These are phyloP conservation scores for Crocallis elinguaria DNA, from an alignment of 2,888 invertebrate genomes.

Conservation along the genomic window DNA sequence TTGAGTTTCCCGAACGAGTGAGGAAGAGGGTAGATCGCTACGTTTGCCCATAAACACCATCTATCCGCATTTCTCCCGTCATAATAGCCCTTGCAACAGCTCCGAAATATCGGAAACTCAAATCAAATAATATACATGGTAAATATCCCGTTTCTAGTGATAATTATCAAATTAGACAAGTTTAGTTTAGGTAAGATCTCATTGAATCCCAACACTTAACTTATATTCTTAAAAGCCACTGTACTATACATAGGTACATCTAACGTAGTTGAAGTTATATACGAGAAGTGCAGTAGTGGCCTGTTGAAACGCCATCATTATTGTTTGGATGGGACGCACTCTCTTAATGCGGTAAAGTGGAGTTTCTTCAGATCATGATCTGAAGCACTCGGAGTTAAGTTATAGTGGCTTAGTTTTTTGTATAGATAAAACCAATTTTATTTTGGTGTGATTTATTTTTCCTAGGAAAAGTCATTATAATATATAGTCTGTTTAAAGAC, in stretches of 20 bases:
- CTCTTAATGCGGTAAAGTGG: too few relatives aligned
- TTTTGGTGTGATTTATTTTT: constrained; percentile 66
- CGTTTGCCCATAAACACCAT: too few relatives aligned
- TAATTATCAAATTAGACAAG: constrained; percentile 9
- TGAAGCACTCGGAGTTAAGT: background rate
- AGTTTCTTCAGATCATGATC: background rate
- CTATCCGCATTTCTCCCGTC: too few relatives aligned
- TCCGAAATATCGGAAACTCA: too few relatives aligned
- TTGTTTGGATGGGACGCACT: too few relatives aligned
- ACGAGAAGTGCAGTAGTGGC: background rate
- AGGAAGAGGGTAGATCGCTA: too few relatives aligned
- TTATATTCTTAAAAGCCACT: constrained; percentile 24
- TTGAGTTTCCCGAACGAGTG: too few relatives aligned
- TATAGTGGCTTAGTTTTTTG: constrained; percentile 38
- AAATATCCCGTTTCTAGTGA: too few relatives aligned
- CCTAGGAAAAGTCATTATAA: constrained; percentile 69
- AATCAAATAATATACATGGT: too few relatives aligned
- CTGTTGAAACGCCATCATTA: background rate
- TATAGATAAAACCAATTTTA: constrained; percentile 56
- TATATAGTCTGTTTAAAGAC: constrained; percentile 75
- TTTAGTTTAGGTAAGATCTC: constrained; percentile 19
- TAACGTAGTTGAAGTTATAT: background rate
- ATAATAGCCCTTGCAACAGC: too few relatives aligned
- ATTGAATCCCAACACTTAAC: constrained; percentile 26
- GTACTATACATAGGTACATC: constrained; percentile 1